Conservation (phyloP, 2,113 vertebrate species). For the Salvelinus sp. region DNA sequence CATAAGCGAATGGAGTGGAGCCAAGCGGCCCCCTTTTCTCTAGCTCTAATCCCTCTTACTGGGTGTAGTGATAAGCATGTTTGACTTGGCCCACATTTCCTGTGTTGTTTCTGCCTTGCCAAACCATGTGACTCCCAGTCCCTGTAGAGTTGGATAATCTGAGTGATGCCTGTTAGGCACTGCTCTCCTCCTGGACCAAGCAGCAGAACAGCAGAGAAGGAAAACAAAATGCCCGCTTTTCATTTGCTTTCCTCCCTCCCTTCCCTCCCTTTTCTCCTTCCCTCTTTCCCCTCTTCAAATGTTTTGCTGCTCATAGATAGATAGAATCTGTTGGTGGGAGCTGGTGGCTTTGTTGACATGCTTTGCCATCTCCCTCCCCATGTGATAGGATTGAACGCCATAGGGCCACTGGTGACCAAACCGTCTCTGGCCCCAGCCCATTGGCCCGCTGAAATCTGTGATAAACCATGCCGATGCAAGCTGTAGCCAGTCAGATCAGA, state of each 20-base stretch:
- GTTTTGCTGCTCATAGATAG: constrained; percentile 30
- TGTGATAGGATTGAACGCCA: not conserved
- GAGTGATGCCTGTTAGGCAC: constrained; percentile 56
- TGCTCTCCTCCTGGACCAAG: constrained; percentile 37
- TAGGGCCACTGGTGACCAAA: not conserved
- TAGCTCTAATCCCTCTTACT: constrained; percentile 65
- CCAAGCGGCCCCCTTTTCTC: constrained; percentile 36
- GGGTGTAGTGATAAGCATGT: constrained; percentile 62
- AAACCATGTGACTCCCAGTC: constrained; percentile 53
- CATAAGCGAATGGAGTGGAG: constrained; percentile 33
- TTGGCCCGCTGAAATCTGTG: constrained; percentile 16
- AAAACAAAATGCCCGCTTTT: constrained; percentile 48
- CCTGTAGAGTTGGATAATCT: constrained; percentile 60
- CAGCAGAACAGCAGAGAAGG: constrained; percentile 38
- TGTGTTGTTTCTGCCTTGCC: constrained; percentile 57
- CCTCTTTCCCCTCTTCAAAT: not conserved
- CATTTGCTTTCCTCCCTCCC: constrained; percentile 32
- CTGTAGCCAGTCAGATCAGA: constrained; percentile 18
- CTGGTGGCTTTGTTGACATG: constrained; percentile 39
- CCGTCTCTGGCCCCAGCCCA: constrained; percentile 7
- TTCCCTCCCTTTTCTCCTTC: constrained; percentile 18
- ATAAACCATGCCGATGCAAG: constrained; percentile 13
- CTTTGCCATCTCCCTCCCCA: constrained; percentile 14
- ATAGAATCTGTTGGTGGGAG: constrained; percentile 37
- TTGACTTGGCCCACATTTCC: constrained; percentile 65